Evolutionary conservation across 2,113 vertebrate genomes (phyloP), one percentile per base, ranked within the genome.

Genomic region (Sylvietta virens): DNA sequence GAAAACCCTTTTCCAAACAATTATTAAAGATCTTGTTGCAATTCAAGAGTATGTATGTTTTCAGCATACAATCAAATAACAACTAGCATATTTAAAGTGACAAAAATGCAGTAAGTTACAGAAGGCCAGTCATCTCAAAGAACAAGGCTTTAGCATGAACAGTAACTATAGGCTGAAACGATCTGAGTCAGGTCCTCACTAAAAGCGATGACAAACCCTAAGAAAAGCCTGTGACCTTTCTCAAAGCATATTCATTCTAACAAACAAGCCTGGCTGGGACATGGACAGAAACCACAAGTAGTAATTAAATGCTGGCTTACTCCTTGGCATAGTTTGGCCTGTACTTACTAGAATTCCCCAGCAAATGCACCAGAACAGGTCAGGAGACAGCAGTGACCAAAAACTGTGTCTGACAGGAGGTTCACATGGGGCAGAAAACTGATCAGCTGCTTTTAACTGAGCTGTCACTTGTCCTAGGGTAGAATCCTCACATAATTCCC

Each of bases 161-260:
- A 54, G 27, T 17, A 15, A 61, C 0, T 0, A 80, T 6, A 66
- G 11, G 28, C 15, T 47, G 48, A 86, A 86, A 67, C 0, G 1
- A 58, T 22, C 5, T 0, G 1, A 60, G 45, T 35, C 35, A 69
- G 45, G 33, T 7, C 28, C 4, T 2, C 23, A 15, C 26, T 67
- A 67, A 37, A 80, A 80, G 15, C 3, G 39, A 64, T 60, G 10
- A 58, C 2, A n/a, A 76, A 40, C 28, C 35, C 11, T 23, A 47
- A 65, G 31, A 74, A 83, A 91, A 71, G 64, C 22, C 13, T 45
- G 3, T 9, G 6, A 50, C 48, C 83, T 67, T 37, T 60, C 50
- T 30, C 54, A 84, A 28, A 77, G 17, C n/a, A 73, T 23, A 73
- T 27, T 33, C 47, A 71, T 69, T 87, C 21, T 56, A 42, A 60